Evolutionary conservation across 2,888 invertebrate species (phyloP), one percentile per base, ranked within the genome.

Genomic region (Latheticus oryzae): DNA sequence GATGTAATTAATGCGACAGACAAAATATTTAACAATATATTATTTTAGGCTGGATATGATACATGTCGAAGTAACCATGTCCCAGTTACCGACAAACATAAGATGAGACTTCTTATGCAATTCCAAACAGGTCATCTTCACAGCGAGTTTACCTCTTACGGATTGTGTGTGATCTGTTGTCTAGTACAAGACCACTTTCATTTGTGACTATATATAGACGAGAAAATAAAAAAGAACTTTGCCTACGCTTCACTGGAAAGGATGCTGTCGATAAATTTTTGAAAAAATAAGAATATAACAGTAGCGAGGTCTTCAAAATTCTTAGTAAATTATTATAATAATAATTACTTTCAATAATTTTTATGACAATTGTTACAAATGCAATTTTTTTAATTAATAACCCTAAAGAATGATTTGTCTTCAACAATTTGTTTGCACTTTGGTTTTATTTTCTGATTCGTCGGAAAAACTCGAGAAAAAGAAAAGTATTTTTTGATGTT

Each of bases 61-160:
- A 33, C 37, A 16, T 38, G 15, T 45, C 45, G 21, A 5, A 5
- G 5, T 45, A 53, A 30, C 40, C 45, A 40, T 48, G 55, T 55
- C 55, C 55, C 47, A 55, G 47, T 55, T 45, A 55, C 55, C 55
- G 47, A 48, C 55, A 48, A 54, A 47, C 45, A 33, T 26, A 55
- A 55, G 45, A 53, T 47, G 38, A 47, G 26, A 47, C 47, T 51
- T 11, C 28, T 51, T 51, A 30, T 40, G 51, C 38, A 51, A 51
- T 15, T 24, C 5, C 43, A 53, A 53, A 35, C 53, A 33, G 43
- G 53, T 53, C 53, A 40, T 52, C 51, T 33, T 42, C 40, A 24
- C 15, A 30, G 32, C 19, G 30, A 26, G 37, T 24, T 42, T 53
- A 53, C 42, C 53, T 43, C 42, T 53, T 53, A 45, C 53, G 53